Percentiles rank a stretch among this genome's conserved stretches.
Evolutionary conservation across 2,797 vertebrate genomes (phyloP).

Genomic region (Nasua narica): DNA sequence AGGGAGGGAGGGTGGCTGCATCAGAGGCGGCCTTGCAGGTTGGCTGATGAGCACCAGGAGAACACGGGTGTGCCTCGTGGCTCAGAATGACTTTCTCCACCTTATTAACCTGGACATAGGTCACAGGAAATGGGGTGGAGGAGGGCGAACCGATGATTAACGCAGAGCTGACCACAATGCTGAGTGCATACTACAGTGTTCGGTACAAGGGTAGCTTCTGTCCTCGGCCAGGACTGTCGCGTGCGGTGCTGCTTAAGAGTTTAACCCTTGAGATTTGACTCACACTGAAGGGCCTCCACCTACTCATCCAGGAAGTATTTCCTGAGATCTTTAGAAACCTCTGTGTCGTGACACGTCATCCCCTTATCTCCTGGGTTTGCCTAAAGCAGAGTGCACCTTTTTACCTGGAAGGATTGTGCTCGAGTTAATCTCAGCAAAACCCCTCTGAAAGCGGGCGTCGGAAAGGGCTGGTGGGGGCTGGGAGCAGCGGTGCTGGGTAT

Average conservation of each 20-base stretch:
- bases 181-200: not conserved
- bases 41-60: not conserved
- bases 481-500: rapidly evolving
- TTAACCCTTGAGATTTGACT: conserved; percentile 22
- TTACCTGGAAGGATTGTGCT: not conserved
- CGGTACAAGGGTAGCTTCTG: not conserved
- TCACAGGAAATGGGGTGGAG: not conserved
- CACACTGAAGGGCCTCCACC: not conserved
- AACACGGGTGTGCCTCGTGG: not conserved
- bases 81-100: not conserved
- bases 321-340: conserved; percentile 12
- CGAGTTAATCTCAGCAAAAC: not conserved
- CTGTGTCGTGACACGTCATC: not conserved
- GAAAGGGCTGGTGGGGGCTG: not conserved
- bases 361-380: not conserved
- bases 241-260: not conserved
- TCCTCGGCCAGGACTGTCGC: not conserved
- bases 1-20: not conserved
- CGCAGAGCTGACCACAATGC: not conserved
- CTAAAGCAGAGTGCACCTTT: not conserved
- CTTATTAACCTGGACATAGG: not conserved
- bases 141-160: not conserved
- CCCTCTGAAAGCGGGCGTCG: not conserved
- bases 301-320: conserved; percentile 40
- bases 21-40: not conserved